These are phyloP conservation scores for Araneus ventricosus DNA, from an alignment of 1,140 invertebrate species.

Conservation along the genomic window DNA sequence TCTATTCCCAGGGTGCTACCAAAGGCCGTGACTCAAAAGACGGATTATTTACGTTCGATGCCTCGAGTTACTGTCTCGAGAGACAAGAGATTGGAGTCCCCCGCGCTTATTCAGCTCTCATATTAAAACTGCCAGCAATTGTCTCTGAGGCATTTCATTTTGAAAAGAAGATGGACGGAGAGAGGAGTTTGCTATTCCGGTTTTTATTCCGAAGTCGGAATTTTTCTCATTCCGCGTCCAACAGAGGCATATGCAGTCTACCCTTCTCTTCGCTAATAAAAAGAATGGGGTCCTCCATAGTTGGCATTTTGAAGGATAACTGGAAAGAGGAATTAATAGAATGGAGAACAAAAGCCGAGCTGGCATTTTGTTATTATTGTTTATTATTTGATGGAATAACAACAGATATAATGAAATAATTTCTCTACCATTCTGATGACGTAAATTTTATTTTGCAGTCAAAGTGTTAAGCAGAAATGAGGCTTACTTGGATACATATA, in stretches of 20 bases:
- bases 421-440: too few relatives aligned
- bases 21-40: slow-evolving; percentile 13
- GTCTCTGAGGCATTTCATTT: slow-evolving; percentile 4
- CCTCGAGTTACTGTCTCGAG: slow-evolving; percentile 34
- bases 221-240: not conserved
- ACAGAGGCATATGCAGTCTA: not conserved
- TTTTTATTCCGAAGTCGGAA: not conserved
- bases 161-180: not conserved
- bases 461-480: too few relatives aligned
- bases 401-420: too few relatives aligned
- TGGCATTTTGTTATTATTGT: not conserved
- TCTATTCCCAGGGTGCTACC: slow-evolving; percentile 31
- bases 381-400: too few relatives aligned
- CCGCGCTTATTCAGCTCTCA: not conserved
- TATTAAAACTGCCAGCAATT: slow-evolving; percentile 38
- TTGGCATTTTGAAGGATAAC: not conserved
- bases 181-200: not conserved
- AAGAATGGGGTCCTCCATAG: not conserved
- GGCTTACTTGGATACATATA: too few relatives aligned
- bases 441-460: too few relatives aligned
- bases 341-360: not conserved
- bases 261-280: not conserved
- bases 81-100: not conserved
- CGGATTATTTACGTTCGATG: slow-evolving; percentile 15
- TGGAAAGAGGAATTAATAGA: not conserved